phyloP scores from a whole-genome alignment of 2,113 vertebrate genomes.

The Channa maculata region DNA sequence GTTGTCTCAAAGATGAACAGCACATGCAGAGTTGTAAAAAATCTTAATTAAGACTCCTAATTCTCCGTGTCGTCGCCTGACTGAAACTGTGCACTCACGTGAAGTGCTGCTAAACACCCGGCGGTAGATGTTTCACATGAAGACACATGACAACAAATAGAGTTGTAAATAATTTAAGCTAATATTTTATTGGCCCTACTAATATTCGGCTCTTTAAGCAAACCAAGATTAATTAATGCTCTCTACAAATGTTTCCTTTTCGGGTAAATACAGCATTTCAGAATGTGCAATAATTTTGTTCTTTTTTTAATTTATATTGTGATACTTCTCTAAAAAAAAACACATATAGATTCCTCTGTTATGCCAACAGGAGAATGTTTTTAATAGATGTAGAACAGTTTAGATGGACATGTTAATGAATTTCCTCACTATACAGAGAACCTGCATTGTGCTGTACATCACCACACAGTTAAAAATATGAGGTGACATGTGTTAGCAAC shows the following conservation, averaged over 20 bases:
- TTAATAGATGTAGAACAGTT: constrained; percentile 10
- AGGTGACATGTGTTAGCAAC: constrained; percentile 52
- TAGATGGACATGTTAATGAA: constrained; percentile 26
- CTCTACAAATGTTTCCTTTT: not conserved
- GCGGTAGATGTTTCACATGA: too few species aligned
- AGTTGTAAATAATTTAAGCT: not conserved
- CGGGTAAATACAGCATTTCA: not conserved
- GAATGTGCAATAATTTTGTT: not conserved
- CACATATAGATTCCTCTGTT: not conserved
- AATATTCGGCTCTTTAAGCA: not conserved
- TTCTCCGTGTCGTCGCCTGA: constrained; percentile 78
- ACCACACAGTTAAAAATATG: constrained; percentile 29
- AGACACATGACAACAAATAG: too few species aligned
- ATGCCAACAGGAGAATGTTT: constrained; percentile 6
- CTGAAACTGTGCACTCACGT: constrained; percentile 80
- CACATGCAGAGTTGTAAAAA: constrained; percentile 76
- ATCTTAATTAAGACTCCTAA: constrained; percentile 84
- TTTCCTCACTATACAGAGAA: constrained; percentile 23
- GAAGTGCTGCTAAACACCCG: constrained; percentile 47
- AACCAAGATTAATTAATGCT: not conserved
- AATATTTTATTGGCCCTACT: not conserved
- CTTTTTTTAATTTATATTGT: too few species aligned
- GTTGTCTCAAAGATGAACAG: constrained; percentile 74
- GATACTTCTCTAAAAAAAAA: too few species aligned
- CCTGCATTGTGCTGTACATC: constrained; percentile 35